Percentiles rank a stretch among this genome's conserved stretches.
phyloP scores from a whole-genome alignment of 2,113 vertebrate genomes.

The Indicator indicator region DNA sequence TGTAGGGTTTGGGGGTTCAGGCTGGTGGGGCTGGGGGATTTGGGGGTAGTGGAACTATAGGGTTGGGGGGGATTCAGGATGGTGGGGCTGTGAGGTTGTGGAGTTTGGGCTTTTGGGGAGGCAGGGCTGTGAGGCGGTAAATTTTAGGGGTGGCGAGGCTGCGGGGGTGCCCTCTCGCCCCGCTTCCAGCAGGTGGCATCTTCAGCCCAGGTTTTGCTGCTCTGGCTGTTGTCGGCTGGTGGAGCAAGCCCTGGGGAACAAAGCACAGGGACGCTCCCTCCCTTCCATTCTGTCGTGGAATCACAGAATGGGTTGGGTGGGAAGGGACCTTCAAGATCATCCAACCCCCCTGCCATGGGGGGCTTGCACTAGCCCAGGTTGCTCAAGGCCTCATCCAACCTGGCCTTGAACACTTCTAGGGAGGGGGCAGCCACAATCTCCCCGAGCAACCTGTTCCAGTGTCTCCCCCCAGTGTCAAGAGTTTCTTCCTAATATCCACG shows the following conservation, averaged over 20 bases:
- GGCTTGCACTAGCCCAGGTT: too few relatives aligned
- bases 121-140: too few relatives aligned
- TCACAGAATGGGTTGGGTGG: too few relatives aligned
- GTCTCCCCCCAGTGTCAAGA: too few relatives aligned
- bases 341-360: too few relatives aligned
- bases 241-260: neutral
- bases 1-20: neutral
- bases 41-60: fast-evolving
- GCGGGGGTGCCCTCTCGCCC: neutral
- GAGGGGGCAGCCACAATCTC: too few relatives aligned
- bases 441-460: too few relatives aligned
- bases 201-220: neutral
- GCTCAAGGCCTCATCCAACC: too few relatives aligned
- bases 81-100: neutral
- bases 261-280: neutral
- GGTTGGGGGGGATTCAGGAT: neutral
- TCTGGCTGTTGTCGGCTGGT: neutral
- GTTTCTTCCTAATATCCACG: too few relatives aligned
- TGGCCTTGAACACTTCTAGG: too few relatives aligned
- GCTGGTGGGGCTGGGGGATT: neutral
- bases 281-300: too few relatives aligned
- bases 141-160: neutral
- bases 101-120: neutral
- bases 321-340: too few relatives aligned
- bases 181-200: constrained; percentile 52